Evolutionary conservation across 2,113 vertebrate genomes (phyloP), one percentile per base, ranked within the genome.

Genomic region (Oncorhynchus keta): DNA sequence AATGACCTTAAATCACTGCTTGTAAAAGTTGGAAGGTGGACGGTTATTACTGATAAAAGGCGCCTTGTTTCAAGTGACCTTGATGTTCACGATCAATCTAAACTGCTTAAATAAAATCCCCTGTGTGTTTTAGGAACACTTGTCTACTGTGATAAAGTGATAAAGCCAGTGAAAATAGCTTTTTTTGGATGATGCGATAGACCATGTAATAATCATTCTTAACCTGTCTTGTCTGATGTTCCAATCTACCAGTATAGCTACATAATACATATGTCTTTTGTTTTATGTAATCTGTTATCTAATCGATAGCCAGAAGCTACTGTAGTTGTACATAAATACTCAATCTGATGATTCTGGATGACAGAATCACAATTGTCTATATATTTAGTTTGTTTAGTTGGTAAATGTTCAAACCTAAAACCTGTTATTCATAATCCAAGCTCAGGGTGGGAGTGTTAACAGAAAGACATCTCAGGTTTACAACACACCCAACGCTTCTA

Each of bases 41-140:
- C 64, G 45, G 70, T 7, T 68, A 35, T 81, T 45, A 45, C 39
- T 69, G 76, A 68, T 77, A 76, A 83, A 83, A 68, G 79, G 89
- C 92, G 93, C 91, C 91, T 93, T 93, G 92, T 75, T 79, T 83
- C 87, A 78, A 89, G 87, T 88, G 88, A 86, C 88, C 89, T 91
- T 90, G 85, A 84, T 84, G 86, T 89, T 76, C 26, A 26, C 84
- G 49, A 79, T 77, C 76, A 75, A 75, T 57, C 4, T 8, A 75
- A 64, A 79, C 65, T 55, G 65, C 71, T 78, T 14, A 45, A 45
- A 45, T 11, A 59, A 62, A 28, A 57, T 20, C n/a, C 24, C 24
- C 65, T 49, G 9, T 32, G 51, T 80, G 74, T 84, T 72, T 70
- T 70, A 35, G 12, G 4, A 26, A 26, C 22, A 26, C 13, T 57